These are phyloP conservation scores for Dolomedes plantarius DNA, from an alignment of 2,888 invertebrate species.

Conservation along the genomic window DNA sequence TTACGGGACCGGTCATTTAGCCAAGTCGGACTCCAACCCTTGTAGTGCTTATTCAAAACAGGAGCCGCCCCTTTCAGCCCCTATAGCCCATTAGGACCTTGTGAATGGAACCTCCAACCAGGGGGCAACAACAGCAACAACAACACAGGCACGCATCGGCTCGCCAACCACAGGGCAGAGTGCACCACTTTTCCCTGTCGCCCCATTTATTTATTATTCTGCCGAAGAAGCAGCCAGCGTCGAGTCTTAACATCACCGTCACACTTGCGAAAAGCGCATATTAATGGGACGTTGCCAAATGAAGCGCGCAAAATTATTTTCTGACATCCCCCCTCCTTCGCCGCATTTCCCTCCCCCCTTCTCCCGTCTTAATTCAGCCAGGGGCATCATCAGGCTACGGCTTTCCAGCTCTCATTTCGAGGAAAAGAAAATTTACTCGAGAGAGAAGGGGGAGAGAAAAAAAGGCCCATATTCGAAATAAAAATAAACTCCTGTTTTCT, in stretches of 20 bases:
- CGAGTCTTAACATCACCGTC: slow-evolving; percentile 19
- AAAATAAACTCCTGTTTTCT: slow-evolving; percentile 60
- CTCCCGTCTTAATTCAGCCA: slow-evolving; percentile 3
- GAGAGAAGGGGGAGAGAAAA: background rate
- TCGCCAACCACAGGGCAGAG: no score
- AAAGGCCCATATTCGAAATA: slow-evolving; percentile 3
- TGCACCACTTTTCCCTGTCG: background rate
- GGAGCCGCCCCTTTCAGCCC: no score
- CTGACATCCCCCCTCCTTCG: background rate
- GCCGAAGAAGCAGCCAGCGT: background rate
- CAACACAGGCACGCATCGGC: no score
- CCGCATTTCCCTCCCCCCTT: background rate
- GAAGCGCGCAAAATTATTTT: slow-evolving; percentile 53
- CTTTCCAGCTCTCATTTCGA: background rate
- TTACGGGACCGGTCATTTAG: no score
- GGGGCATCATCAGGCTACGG: background rate
- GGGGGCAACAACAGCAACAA: no score
- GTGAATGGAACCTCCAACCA: no score
- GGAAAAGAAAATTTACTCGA: background rate
- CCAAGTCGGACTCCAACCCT: no score
- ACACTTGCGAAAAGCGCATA: slow-evolving; percentile 50
- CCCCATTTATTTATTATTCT: slow-evolving; percentile 26
- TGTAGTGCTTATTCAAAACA: no score
- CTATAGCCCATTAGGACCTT: no score
- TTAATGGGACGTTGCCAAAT: slow-evolving; percentile 51